Conservation (phyloP, 2,888 invertebrate genomes). For the Agonopterix subpropinquella region DNA sequence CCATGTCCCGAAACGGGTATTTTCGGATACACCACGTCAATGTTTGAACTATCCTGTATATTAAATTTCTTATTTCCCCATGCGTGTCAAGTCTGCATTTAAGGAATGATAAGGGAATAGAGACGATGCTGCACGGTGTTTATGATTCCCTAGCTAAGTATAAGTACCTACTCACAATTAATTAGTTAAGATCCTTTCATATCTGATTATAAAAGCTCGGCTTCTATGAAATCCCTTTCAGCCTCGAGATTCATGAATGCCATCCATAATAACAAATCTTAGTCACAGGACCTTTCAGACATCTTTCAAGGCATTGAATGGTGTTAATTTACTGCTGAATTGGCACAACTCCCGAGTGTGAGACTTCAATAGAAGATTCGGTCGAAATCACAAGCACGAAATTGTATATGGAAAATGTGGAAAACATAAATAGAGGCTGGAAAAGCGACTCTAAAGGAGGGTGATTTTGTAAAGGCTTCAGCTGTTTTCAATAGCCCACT, state of each 20-base stretch:
- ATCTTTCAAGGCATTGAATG: constrained; percentile 40
- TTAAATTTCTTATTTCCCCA: too few relatives aligned
- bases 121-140: too few relatives aligned
- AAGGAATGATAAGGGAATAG: too few relatives aligned
- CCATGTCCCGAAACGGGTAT: too few relatives aligned
- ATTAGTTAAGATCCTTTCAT: too few relatives aligned
- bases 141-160: too few relatives aligned
- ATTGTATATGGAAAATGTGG: constrained; percentile 68
- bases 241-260: constrained; percentile 13
- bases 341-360: constrained; percentile 51
- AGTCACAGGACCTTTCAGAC: constrained; percentile 23
- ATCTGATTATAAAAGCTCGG: neutral
- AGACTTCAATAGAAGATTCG: constrained; percentile 55
- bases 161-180: too few relatives aligned
- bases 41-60: too few relatives aligned
- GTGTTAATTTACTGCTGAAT: constrained; percentile 64
- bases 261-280: constrained; percentile 15
- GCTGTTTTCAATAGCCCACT: constrained; percentile 61
- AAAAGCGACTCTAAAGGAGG: constrained; percentile 60
- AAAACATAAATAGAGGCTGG: constrained; percentile 61
- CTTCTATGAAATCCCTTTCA: constrained; percentile 12
- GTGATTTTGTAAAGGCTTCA: constrained; percentile 71
- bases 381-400: constrained; percentile 48
- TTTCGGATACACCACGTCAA: too few relatives aligned
- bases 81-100: too few relatives aligned